Conservation (phyloP, 2,888 invertebrate species). For the Harpalus rubripes region DNA sequence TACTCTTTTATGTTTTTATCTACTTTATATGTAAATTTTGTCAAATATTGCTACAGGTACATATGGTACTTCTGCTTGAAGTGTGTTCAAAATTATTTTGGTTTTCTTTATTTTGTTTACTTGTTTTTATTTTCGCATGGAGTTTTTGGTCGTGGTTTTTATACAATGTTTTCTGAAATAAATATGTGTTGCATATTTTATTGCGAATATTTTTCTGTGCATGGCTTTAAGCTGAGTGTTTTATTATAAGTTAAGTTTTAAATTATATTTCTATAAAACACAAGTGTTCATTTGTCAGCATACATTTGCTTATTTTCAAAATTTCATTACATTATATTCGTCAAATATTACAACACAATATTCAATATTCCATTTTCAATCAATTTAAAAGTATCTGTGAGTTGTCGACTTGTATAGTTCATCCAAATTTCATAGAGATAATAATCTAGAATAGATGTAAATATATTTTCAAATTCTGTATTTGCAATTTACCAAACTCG, state of each 20-base stretch:
- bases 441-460: too few relatives aligned
- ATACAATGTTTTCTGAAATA: constrained; percentile 13
- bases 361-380: constrained; percentile 1
- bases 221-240: constrained; percentile 54
- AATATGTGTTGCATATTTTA: constrained; percentile 24
- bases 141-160: constrained; percentile 57
- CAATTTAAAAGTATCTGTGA: neutral
- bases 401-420: neutral
- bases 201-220: constrained; percentile 34
- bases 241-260: constrained; percentile 57
- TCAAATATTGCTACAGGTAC: constrained; percentile 51
- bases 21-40: constrained; percentile 11
- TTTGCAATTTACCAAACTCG: too few relatives aligned
- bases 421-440: neutral
- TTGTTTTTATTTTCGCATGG: constrained; percentile 60
- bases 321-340: neutral
- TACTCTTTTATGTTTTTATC: constrained; percentile 47
- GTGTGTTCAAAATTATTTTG: constrained; percentile 40
- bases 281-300: constrained; percentile 3
- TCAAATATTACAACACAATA: neutral
- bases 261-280: constrained; percentile 43
- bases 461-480: too few relatives aligned
- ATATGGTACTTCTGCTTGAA: constrained; percentile 59
- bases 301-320: constrained; percentile 17
- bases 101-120: constrained; percentile 4